These are phyloP conservation scores for Pseudomyrmex pallidus DNA, from an alignment of 1,140 invertebrate genomes.

Conservation along the genomic window DNA sequence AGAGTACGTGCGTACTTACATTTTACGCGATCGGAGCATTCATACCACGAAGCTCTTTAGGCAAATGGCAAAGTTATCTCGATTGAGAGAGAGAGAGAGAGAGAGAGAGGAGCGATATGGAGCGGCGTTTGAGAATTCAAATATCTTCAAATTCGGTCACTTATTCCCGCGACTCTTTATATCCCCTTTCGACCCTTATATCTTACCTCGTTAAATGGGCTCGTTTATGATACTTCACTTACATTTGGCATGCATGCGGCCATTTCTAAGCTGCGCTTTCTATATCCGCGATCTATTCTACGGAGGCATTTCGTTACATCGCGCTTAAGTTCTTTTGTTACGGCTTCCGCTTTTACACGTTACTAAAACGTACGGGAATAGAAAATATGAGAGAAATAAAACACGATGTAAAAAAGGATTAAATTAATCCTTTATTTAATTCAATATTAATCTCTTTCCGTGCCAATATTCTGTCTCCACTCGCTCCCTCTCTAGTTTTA, in stretches of 20 bases:
- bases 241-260: conserved; percentile 79
- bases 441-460: neutral
- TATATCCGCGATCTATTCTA: conserved; percentile 66
- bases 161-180: conserved; percentile 39
- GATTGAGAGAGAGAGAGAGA: neutral
- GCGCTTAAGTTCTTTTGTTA: conserved; percentile 41
- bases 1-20: conserved; percentile 27
- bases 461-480: neutral
- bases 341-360: conserved; percentile 33
- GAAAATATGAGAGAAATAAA: neutral
- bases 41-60: conserved; percentile 39
- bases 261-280: conserved; percentile 79
- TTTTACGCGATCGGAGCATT: conserved; percentile 37
- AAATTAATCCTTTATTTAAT: neutral
- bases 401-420: neutral
- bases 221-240: conserved; percentile 69
- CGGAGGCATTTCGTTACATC: conserved; percentile 49
- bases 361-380: conserved; percentile 7
- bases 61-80: conserved; percentile 54
- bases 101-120: conserved; percentile 21
- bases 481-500: too few species aligned
- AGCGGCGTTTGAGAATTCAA: conserved; percentile 72
- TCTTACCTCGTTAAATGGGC: conserved; percentile 70
- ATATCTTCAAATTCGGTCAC: conserved; percentile 65
- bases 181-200: conserved; percentile 53